Evolutionary conservation across 2,797 vertebrate species (phyloP).

Genomic region (Hydrolagus colliei): DNA sequence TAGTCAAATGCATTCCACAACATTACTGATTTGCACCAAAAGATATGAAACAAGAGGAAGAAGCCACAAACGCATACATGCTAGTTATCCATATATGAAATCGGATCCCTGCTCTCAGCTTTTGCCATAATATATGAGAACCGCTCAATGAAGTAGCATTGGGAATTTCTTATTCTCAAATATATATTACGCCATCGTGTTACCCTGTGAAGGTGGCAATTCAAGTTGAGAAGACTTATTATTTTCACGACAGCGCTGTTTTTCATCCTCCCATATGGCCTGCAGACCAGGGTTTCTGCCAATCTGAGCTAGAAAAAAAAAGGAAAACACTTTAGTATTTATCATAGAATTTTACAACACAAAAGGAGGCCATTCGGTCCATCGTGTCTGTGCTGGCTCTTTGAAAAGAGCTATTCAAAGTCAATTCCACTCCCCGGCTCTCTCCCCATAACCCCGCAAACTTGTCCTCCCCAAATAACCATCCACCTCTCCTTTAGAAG

Average conservation of each 20-base stretch:
- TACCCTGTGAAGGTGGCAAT: constrained; percentile 79
- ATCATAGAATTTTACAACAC: too few relatives aligned
- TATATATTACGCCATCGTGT: constrained; percentile 12
- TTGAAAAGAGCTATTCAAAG: too few relatives aligned
- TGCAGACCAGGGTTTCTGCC: constrained; percentile 89
- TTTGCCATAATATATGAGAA: background rate
- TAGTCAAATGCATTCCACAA: too few relatives aligned
- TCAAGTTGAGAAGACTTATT: constrained; percentile 77
- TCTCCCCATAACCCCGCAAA: too few relatives aligned
- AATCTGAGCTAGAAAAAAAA: constrained; percentile 68
- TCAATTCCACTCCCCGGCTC: too few relatives aligned
- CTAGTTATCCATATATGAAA: background rate
- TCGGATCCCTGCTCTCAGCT: background rate
- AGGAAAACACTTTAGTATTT: constrained; percentile 16
- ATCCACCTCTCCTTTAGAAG: too few relatives aligned
- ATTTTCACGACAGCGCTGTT: constrained; percentile 78
- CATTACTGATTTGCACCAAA: background rate
- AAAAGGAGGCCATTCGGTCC: too few relatives aligned
- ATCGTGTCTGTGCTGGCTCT: too few relatives aligned
- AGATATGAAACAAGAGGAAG: background rate
- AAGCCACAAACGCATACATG: background rate
- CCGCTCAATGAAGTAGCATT: background rate
- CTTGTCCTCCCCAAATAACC: too few relatives aligned
- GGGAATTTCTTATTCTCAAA: background rate
- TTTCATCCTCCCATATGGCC: constrained; percentile 97